A percentile compares a stretch with the other conserved stretches of the same genome.
Conservation (phyloP, 35 echinoderm and acorn worm species). For the Ophiothrix spiculata region DNA sequence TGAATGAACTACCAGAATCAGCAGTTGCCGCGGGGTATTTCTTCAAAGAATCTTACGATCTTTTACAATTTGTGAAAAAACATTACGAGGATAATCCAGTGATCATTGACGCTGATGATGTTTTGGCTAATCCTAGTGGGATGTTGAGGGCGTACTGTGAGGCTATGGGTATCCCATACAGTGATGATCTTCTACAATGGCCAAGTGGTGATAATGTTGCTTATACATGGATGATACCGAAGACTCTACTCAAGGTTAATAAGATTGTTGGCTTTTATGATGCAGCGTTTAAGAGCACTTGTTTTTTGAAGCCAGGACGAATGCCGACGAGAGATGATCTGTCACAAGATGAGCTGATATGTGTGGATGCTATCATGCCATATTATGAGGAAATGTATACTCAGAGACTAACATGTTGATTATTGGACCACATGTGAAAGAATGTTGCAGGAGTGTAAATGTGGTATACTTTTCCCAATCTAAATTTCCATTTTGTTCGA, state of each 20-base stretch:
- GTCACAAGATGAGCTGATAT: neutral
- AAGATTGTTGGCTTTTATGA: conserved; percentile 8
- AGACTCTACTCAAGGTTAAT: neutral
- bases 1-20: neutral
- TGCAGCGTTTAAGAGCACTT: conserved; percentile 5
- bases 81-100: conserved; percentile 31
- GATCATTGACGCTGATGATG: conserved; percentile 46
- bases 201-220: conserved; percentile 13
- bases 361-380: neutral
- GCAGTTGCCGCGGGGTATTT: conserved; percentile 4
- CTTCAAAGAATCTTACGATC: conserved; percentile 37
- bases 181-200: conserved; percentile 43
- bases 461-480: no score
- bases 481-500: no score
- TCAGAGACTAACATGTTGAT: neutral
- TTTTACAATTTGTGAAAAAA: conserved; percentile 41
- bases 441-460: no score
- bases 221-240: conserved; percentile 35
- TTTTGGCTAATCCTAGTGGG: conserved; percentile 39
- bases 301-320: neutral
- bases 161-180: no score
- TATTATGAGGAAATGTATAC: neutral
- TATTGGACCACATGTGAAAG: no score
- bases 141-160: conserved; percentile 42
- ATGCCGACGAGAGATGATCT: neutral